Base-by-base conservation (phyloP, 2,113 vertebrate genomes). In the Isichthys henryi region DNA sequence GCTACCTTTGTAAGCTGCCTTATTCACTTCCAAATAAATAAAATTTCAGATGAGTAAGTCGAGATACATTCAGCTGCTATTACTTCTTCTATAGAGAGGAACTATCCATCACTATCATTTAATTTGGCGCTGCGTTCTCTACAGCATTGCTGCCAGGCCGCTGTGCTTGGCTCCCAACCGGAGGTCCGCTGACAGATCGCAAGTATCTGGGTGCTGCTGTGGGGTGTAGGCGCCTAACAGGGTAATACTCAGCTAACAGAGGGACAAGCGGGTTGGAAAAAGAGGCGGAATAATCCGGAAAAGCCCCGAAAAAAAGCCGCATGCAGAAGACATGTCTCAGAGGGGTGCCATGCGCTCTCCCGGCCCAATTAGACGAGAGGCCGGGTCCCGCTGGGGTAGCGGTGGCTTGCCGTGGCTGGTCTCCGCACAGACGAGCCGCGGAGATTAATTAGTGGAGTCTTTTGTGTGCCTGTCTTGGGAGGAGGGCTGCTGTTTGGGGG, bases 401-500 rank as follows among this genome's bases (percentile, higher is more conserved):
- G 27, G 19, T 87, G 85, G 85, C 83, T 48, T 23, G 46, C 83
- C 23, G 11, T 50, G 48, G 45, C n/a, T 19, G 45, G 8, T 1
- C 43, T 46, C 39, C 3, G 2, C 7, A n/a, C 45, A 23, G 84
- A 10, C 13, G 49, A 86, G 84, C 27, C 27, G 50, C n/a, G 50
- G 50, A 87, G 85, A 87, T 87, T 87, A 87, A 87, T 87, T 87
- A 87, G 50, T 39, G 31, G 48, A 17, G 85, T 39, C 50, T 87
- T 87, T 48, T 53, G 85, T 87, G 85, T 53, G 50, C 27, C 85
- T 27, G 48, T 53, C 23, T 35, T 87, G 50, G 85, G 49, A 56
- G 49, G 50, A n/a, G 46, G 49, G n/a, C 85, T 23, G 10, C 27
- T 27, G 49, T 87, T 56, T 35, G 85, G 50, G 48, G 50, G 85